These are phyloP conservation scores for Tortricodes alternella DNA, from an alignment of 2,888 invertebrate species.

Conservation along the genomic window DNA sequence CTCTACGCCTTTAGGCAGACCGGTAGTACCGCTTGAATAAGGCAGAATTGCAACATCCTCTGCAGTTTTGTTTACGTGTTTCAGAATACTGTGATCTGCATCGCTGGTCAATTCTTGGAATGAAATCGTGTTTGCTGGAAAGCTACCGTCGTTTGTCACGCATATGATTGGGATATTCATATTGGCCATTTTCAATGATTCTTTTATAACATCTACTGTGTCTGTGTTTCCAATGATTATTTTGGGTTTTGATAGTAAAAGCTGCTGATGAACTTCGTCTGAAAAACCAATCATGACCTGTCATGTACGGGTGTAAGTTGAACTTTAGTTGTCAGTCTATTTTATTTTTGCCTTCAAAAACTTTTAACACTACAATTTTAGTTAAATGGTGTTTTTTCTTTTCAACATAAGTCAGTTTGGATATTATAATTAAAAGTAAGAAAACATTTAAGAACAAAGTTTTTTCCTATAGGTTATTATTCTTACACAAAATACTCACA, in stretches of 20 bases:
- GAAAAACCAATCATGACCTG: no score
- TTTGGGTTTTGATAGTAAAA: conserved; percentile 83
- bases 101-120: conserved; percentile 82
- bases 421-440: no score
- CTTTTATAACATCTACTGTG: conserved; percentile 67
- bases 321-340: no score
- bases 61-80: conserved; percentile 55
- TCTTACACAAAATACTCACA: conserved; percentile 63
- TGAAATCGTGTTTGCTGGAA: conserved; percentile 81
- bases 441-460: no score
- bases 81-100: conserved; percentile 75
- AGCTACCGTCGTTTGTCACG: conserved; percentile 37
- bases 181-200: conserved; percentile 69
- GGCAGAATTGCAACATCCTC: conserved; percentile 86
- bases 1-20: conserved; percentile 89
- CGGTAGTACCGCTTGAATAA: conserved; percentile 93
- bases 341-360: no score
- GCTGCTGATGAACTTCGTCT: conserved; percentile 88
- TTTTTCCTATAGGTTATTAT: no score
- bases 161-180: conserved; percentile 77
- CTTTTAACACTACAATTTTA: no score
- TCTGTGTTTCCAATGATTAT: conserved; percentile 82
- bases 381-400: no score
- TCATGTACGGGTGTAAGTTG: no score
- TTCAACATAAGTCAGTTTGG: no score